phyloP scores from a whole-genome alignment of 2,797 vertebrate genomes.

The Eulemur rubriventer region DNA sequence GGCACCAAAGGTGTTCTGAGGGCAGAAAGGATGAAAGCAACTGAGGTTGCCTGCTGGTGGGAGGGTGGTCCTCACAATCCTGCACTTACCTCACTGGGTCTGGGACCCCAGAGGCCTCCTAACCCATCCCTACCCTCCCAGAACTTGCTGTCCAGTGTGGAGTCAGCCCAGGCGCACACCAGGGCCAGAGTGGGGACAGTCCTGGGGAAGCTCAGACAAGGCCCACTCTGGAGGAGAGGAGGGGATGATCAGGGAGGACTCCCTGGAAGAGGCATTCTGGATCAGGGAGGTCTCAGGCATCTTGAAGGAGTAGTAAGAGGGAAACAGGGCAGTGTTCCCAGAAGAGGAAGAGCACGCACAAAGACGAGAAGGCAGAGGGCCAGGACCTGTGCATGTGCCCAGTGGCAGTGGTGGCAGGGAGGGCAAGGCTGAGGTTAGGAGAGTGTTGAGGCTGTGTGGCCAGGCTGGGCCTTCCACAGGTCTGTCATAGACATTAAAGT shows the following conservation, averaged over 20 bases:
- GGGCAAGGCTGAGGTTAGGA: too few species aligned
- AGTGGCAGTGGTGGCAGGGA: too few species aligned
- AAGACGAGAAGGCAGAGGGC: too few species aligned
- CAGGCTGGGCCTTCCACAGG: too few species aligned
- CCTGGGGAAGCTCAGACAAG: background rate
- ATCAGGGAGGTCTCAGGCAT: background rate
- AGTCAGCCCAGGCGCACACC: background rate
- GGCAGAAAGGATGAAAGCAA: background rate
- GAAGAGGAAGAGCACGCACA: too few species aligned
- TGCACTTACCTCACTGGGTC: background rate
- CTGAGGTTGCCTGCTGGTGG: background rate
- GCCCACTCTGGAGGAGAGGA: background rate
- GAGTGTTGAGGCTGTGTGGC: too few species aligned
- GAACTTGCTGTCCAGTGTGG: background rate
- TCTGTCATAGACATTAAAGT: too few species aligned
- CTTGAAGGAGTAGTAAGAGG: too few species aligned
- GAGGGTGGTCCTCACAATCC: background rate
- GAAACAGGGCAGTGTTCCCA: too few species aligned
- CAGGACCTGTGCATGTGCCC: too few species aligned
- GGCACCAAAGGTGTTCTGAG: background rate
- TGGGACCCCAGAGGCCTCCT: background rate
- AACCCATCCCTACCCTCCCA: background rate
- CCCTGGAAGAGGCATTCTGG: background rate
- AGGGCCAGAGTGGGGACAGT: background rate
- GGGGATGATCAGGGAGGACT: background rate